Evolutionary conservation across 2,888 invertebrate genomes (phyloP), one percentile per base, ranked within the genome.

Genomic region (Mesoligia furuncula): DNA sequence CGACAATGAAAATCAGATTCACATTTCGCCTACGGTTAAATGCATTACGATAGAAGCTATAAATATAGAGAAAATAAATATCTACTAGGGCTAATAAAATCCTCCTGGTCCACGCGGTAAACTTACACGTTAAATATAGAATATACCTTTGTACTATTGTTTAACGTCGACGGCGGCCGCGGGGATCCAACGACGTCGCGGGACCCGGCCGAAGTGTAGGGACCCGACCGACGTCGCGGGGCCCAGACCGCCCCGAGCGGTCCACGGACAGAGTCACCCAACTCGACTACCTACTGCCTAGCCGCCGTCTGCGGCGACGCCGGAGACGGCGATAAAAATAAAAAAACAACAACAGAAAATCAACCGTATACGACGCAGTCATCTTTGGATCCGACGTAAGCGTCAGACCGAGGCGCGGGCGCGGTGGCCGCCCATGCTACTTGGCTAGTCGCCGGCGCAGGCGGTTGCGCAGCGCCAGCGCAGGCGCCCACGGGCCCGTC

Each of bases 101-200:
- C 92, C 92, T 94, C 93, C 93, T 95, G 96, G 96, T 96, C 96
- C 96, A 93, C 96, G 92, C 92, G 94, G 94, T 93, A 93, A 93
- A 93, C 94, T 95, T 95, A 95, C 92, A 92, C 90, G 93, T 93
- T 93, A 95, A 92, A 94, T 94, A 95, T 92, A 94, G 93, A 93
- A 93, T 93, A 93, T 92, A 92, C 91, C 89, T 96, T 96, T 96
- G 96, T 96, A 96, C 96, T 96, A 96, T 96, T 90, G 93, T 93
- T 93, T 91, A 92, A 90, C 89, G 90, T 91, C 91, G 90, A 88
- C 89, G 87, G 90, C 86, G 87, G 88, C 89, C 89, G 85, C 87
- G 84, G 74, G 76, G 73, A 80, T 81, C 65, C 78, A 69, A 74
- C 74, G 73, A 80, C 69, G 73, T 73, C 73, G 71, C 77, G 73